Evolutionary conservation across 2,113 vertebrate genomes (phyloP).

Genomic region (Onychostoma macrolepis): DNA sequence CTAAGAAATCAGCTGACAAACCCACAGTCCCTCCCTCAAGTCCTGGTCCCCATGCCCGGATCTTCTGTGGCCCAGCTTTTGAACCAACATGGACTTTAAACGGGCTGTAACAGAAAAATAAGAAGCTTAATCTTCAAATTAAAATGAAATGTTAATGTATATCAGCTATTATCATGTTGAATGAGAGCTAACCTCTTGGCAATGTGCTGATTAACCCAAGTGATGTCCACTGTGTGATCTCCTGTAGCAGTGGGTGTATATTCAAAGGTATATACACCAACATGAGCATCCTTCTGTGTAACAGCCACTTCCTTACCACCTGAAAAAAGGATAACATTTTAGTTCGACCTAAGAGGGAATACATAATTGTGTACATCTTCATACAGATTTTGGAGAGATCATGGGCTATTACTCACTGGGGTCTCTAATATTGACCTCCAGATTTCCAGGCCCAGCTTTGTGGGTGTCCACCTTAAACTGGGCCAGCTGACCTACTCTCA

Average conservation of each 20-base stretch:
- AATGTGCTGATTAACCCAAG: background rate
- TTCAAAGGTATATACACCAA: background rate
- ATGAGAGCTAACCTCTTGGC: slow-evolving; percentile 1
- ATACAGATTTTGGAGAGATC: background rate
- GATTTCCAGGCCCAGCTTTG: slow-evolving; percentile 79
- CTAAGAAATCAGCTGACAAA: background rate
- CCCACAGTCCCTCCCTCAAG: slow-evolving; percentile 78
- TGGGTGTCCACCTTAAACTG: slow-evolving; percentile 85
- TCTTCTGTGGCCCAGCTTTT: slow-evolving; percentile 74
- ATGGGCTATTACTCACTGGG: slow-evolving; percentile 76
- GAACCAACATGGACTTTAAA: slow-evolving; percentile 83
- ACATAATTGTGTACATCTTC: background rate
- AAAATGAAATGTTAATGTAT: background rate
- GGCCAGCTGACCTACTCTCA: slow-evolving; percentile 80
- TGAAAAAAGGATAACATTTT: background rate
- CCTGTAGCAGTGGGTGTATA: slow-evolving; percentile 8
- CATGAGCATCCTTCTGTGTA: background rate
- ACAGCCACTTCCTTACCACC: background rate
- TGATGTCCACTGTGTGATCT: slow-evolving; percentile 11
- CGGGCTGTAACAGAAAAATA: slow-evolving; percentile 67
- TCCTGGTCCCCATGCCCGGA: slow-evolving; percentile 76
- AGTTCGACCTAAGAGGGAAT: background rate
- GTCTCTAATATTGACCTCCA: slow-evolving; percentile 77
- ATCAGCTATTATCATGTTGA: background rate
- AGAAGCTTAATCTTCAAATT: background rate